Evolutionary conservation across 2,113 vertebrate species (phyloP).

Genomic region (Rhabdomys dilectus): DNA sequence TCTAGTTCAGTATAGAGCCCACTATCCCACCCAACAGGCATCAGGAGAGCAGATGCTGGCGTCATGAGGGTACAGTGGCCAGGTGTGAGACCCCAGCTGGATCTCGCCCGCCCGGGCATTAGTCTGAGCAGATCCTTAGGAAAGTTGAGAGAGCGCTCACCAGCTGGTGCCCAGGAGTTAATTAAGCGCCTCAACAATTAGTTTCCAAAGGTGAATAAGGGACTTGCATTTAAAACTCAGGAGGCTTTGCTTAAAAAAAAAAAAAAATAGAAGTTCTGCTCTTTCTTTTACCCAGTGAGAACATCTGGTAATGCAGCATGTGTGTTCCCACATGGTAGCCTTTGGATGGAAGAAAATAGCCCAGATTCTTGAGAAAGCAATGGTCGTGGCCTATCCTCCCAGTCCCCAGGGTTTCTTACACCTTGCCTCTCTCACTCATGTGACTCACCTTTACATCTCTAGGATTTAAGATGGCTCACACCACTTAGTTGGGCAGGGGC

Average conservation of each 20-base stretch:
- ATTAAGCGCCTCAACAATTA: background rate
- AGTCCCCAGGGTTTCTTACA: accelerated
- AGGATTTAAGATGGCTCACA: background rate
- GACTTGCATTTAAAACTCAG: background rate
- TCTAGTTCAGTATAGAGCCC: background rate
- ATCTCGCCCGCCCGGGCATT: background rate
- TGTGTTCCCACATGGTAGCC: accelerated
- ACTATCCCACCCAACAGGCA: background rate
- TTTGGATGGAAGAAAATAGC: accelerated
- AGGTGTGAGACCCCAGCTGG: background rate
- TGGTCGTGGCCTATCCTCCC: accelerated
- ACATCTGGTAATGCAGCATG: too few relatives aligned
- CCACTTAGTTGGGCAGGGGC: background rate
- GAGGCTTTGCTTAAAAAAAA: background rate
- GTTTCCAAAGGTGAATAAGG: background rate
- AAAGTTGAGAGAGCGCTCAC: background rate
- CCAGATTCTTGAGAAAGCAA: too few relatives aligned
- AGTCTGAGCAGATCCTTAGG: background rate
- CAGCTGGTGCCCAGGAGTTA: background rate
- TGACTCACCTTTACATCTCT: background rate
- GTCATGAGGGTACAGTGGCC: accelerated
- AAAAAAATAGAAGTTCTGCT: background rate
- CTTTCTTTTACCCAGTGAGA: background rate
- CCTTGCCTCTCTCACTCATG: background rate
- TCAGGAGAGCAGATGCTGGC: background rate